Percentiles rank a stretch among this genome's conserved stretches.
Evolutionary conservation across 2,113 vertebrate genomes (phyloP).

Genomic region (Phaethon lepturus): DNA sequence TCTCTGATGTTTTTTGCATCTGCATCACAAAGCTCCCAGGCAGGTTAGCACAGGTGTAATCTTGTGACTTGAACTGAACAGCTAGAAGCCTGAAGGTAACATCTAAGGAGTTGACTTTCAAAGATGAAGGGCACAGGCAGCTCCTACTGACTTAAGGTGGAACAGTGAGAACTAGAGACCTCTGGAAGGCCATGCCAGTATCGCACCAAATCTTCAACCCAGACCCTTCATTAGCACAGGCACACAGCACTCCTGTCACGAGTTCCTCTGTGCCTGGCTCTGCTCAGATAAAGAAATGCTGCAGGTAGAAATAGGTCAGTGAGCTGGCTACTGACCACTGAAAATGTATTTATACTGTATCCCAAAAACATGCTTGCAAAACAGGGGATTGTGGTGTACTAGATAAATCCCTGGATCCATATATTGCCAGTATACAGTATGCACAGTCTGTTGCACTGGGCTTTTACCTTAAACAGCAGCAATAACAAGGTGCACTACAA

Average conservation of each 20-base stretch:
- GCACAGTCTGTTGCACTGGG: neutral
- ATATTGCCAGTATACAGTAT: neutral
- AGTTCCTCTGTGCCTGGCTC: neutral
- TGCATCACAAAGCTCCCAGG: slow-evolving; percentile 25
- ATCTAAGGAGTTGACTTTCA: neutral
- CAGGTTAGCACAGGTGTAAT: slow-evolving; percentile 40
- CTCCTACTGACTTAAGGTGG: slow-evolving; percentile 20
- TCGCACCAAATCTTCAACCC: neutral
- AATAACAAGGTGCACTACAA: neutral
- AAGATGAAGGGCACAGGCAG: neutral
- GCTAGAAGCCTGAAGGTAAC: slow-evolving; percentile 6
- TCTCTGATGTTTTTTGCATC: slow-evolving; percentile 37
- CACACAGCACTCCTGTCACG: neutral
- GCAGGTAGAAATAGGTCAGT: neutral
- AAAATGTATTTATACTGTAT: neutral
- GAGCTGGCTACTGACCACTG: neutral
- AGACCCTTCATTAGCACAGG: neutral
- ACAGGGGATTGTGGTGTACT: neutral
- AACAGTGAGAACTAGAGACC: neutral
- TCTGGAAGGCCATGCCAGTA: neutral
- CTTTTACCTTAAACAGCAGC: neutral
- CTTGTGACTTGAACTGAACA: slow-evolving; percentile 1
- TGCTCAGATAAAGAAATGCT: neutral
- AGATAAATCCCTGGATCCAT: neutral
- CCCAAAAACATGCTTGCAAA: neutral